Conservation (phyloP, 1,140 invertebrate genomes). For the Drosophila auraria region DNA sequence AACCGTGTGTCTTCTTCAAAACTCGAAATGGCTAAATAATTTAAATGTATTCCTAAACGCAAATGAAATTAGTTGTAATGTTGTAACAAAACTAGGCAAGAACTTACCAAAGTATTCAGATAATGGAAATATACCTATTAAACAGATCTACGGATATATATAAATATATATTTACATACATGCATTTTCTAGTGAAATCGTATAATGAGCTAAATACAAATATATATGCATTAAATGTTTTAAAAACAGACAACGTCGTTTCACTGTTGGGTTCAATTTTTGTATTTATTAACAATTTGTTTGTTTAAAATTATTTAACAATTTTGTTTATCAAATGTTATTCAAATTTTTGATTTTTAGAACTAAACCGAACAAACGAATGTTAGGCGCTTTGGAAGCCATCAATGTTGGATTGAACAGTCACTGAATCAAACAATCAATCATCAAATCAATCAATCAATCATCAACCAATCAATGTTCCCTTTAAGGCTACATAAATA, state of each 20-base stretch:
- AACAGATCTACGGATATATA: conserved; percentile 47
- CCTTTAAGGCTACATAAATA: conserved; percentile 82
- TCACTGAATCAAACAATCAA: conserved; percentile 59
- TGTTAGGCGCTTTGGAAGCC: conserved; percentile 57
- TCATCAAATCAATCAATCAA: conserved; percentile 50
- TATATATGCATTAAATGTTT: conserved; percentile 62
- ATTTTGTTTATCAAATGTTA: conserved; percentile 75
- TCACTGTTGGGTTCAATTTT: conserved; percentile 66
- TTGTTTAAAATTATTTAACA: conserved; percentile 80
- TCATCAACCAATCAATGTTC: conserved; percentile 55
- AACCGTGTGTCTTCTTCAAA: conserved; percentile 71
- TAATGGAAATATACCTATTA: conserved; percentile 45
- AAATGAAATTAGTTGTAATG: conserved; percentile 33
- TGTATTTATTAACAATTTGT: conserved; percentile 75
- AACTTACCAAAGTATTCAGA: conserved; percentile 78
- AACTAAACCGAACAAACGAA: conserved; percentile 70
- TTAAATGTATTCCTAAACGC: conserved; percentile 42
- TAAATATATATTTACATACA: conserved; percentile 79
- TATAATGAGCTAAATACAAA: conserved; percentile 60
- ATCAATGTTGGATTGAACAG: conserved; percentile 50
- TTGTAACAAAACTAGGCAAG: conserved; percentile 51
- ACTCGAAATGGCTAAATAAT: conserved; percentile 48
- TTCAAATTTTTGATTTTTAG: conserved; percentile 64
- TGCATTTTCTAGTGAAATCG: conserved; percentile 82
- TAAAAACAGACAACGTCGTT: conserved; percentile 1